These are phyloP conservation scores for Euleptes europaea DNA, from an alignment of 2,113 vertebrate genomes.

Conservation along the genomic window DNA sequence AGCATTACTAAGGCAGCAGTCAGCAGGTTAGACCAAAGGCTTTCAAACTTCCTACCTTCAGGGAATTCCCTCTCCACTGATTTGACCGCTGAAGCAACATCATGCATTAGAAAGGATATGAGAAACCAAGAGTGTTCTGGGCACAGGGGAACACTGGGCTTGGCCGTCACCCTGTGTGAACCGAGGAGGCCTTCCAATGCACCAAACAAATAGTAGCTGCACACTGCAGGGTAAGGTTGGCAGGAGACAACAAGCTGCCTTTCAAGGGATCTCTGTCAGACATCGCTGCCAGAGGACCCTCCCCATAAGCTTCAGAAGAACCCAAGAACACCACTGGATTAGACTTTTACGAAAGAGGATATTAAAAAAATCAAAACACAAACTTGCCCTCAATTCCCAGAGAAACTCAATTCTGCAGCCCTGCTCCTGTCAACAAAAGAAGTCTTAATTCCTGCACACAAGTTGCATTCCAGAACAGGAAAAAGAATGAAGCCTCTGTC, in stretches of 20 bases:
- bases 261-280: background rate
- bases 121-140: background rate
- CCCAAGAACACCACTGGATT: background rate
- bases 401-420: constrained; percentile 10
- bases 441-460: background rate
- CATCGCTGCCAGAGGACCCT: background rate
- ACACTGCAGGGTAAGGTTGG: background rate
- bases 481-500: constrained; percentile 58
- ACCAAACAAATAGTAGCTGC: background rate
- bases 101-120: background rate
- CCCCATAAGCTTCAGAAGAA: background rate
- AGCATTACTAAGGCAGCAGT: background rate
- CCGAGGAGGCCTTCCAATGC: background rate
- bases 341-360: background rate
- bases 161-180: background rate
- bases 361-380: background rate
- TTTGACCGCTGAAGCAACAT: background rate
- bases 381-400: background rate
- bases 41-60: background rate
- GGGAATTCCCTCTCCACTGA: background rate
- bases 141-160: background rate
- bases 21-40: background rate
- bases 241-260: background rate
- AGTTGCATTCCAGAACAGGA: constrained; percentile 31
- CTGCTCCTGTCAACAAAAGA: constrained; percentile 1